These are phyloP conservation scores for Pelodytes ibericus DNA, from an alignment of 2,797 vertebrate genomes.

Conservation along the genomic window DNA sequence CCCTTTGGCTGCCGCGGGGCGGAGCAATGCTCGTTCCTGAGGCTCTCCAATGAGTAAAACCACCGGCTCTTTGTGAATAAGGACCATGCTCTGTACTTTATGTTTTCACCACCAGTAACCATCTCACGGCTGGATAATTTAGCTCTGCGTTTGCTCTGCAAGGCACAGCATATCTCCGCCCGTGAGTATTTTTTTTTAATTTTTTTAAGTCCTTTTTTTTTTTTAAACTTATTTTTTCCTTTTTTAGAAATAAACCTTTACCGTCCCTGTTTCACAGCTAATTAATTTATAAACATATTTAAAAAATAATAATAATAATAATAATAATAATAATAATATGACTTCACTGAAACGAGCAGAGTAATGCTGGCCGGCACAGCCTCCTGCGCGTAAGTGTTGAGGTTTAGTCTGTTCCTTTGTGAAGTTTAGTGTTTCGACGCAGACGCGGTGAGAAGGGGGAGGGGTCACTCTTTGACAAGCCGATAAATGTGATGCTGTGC, in stretches of 20 bases:
- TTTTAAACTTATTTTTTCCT: conserved; percentile 57
- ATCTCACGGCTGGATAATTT: conserved; percentile 30
- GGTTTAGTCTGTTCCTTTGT: conserved; percentile 86
- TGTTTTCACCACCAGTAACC: conserved; percentile 1
- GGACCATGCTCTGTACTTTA: neutral
- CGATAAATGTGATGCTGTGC: conserved; percentile 99
- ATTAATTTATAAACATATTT: conserved; percentile 88
- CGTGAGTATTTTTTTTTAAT: conserved; percentile 51
- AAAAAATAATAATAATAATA: no score
- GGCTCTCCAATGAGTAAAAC: neutral
- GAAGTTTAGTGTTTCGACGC: conserved; percentile 64
- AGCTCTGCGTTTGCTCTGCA: conserved; percentile 45
- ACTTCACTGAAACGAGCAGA: conserved; percentile 83
- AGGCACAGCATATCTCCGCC: conserved; percentile 20
- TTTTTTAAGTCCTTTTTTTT: conserved; percentile 61
- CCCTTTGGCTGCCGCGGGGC: neutral
- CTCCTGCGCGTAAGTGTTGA: conserved; percentile 90
- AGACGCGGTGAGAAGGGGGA: conserved; percentile 36
- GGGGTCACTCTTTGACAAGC: conserved; percentile 95
- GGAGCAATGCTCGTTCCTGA: neutral
- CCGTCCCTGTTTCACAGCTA: conserved; percentile 98
- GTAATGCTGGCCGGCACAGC: conserved; percentile 80
- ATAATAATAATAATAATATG: no score
- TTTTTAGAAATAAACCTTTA: conserved; percentile 85
- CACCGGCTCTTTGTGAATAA: neutral